These are phyloP conservation scores for Salpingus planirostris DNA, from an alignment of 2,888 invertebrate genomes.

Conservation along the genomic window DNA sequence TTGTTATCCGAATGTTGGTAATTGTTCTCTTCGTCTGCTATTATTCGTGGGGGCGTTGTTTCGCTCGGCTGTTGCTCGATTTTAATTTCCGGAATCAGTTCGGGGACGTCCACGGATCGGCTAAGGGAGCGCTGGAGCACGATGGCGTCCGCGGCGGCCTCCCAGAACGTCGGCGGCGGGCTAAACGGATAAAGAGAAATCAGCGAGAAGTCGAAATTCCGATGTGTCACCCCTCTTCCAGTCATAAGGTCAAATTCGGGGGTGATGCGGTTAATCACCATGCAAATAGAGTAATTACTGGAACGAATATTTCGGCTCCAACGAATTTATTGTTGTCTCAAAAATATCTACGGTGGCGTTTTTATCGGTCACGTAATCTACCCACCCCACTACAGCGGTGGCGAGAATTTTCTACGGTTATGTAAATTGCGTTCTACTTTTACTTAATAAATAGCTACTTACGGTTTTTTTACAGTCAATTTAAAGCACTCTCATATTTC, in stretches of 20 bases:
- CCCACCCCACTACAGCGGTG: conserved; percentile 7
- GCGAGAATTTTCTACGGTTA: conserved; percentile 10
- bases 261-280: conserved; percentile 5
- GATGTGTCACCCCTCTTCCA: neutral
- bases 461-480: no score
- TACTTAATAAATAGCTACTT: conserved; percentile 12
- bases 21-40: no score
- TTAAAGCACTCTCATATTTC: no score
- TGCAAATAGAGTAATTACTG: no score
- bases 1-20: no score
- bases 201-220: neutral
- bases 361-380: conserved; percentile 15
- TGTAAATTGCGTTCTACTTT: conserved; percentile 14
- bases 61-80: neutral
- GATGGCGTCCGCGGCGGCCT: conserved; percentile 53
- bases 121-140: conserved; percentile 41
- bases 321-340: no score
- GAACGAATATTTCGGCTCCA: no score
- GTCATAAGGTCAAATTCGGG: neutral
- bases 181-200: conserved; percentile 13
- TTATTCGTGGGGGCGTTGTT: no score
- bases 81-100: conserved; percentile 41
- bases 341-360: no score
- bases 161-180: conserved; percentile 50
- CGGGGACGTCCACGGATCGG: conserved; percentile 41